A percentile compares a stretch with the other conserved stretches of the same genome.
phyloP scores from a whole-genome alignment of 2,888 invertebrate species.

The Epicampocera succincta region DNA sequence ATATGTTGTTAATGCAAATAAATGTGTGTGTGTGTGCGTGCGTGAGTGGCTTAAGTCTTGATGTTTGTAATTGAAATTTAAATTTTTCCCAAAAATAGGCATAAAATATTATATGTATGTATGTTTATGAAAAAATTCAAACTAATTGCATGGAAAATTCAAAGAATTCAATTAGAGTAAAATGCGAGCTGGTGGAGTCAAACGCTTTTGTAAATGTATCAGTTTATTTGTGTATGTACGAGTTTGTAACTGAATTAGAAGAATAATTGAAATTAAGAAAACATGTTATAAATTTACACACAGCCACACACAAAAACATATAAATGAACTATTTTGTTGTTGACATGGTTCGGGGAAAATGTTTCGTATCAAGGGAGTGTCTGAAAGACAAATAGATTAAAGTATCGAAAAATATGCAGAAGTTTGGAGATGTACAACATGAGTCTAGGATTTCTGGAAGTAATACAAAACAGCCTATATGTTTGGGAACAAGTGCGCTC shows the following conservation, averaged over 20 bases:
- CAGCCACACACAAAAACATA: no score
- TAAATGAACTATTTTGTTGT: background rate
- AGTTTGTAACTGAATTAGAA: conserved; percentile 36
- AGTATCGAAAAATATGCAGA: no score
- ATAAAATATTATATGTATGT: conserved; percentile 26
- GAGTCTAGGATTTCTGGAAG: no score
- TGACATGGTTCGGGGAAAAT: background rate
- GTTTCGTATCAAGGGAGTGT: background rate
- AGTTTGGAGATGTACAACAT: no score
- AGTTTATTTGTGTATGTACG: background rate
- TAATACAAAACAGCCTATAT: no score
- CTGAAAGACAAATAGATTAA: background rate
- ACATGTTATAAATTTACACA: background rate
- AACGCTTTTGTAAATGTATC: no score
- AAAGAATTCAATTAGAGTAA: conserved; percentile 43
- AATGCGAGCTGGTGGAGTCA: background rate
- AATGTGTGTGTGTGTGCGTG: background rate
- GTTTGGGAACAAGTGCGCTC: no score
- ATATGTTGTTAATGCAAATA: background rate
- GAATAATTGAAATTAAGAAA: conserved; percentile 17
- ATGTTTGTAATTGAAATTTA: conserved; percentile 22
- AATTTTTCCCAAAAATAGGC: conserved; percentile 56
- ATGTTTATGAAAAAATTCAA: conserved; percentile 31
- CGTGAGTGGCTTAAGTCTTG: background rate
- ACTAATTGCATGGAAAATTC: conserved; percentile 59